Base-by-base conservation (phyloP, 2,113 vertebrate genomes). In the Myotis yumanensis region DNA sequence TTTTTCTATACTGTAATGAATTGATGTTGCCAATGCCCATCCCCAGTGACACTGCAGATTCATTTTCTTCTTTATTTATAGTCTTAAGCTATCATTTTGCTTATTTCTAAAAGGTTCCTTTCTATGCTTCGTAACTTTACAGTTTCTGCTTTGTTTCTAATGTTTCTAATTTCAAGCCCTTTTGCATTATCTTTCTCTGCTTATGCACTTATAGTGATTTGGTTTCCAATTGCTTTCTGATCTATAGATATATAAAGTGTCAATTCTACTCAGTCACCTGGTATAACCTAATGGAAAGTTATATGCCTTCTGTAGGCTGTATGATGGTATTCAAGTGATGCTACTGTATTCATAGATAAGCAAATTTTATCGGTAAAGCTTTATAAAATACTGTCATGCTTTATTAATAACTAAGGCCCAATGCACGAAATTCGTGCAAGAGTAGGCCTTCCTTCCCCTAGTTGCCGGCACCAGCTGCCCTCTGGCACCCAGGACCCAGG, bases 191-290 rank as follows among this genome's bases (percentile, higher is more conserved):
- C 48, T 91, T 81, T 91, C 89, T 86, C 51, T 94, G 54, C 51
- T 51, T 90, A 76, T 76, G 57, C 17, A 84, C 92, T 90, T 96
- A 23, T 90, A 87, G 81, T 88, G 51, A 84, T 86, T 87, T 86
- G 32, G 43, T 80, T 96, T 96, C 40, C 32, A 89, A n/a, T 94
- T 93, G 82, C 82, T 93, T 94, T 17, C 22, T 95, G 77, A 76
- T 88, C 94, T 64, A 76, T 64, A 85, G 68, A 82, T 32, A 28
- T 81, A 43, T 89, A 48, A 92, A 71, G n/a, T 90, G 25, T 35
- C 25, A 84, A 3, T 84, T 95, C 51, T 14, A 92, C 28, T 85
- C 18, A 54, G 2, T 90, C 85, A 84, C 71, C 9, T 83, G 68
- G 16, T 81, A 54, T 62, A 86, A 64, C 5, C 11, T 69, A n/a